Percentiles rank a stretch among this genome's conserved stretches.
Conservation (phyloP, 1,140 invertebrate genomes). For the Gonioctena quinquepunctata region DNA sequence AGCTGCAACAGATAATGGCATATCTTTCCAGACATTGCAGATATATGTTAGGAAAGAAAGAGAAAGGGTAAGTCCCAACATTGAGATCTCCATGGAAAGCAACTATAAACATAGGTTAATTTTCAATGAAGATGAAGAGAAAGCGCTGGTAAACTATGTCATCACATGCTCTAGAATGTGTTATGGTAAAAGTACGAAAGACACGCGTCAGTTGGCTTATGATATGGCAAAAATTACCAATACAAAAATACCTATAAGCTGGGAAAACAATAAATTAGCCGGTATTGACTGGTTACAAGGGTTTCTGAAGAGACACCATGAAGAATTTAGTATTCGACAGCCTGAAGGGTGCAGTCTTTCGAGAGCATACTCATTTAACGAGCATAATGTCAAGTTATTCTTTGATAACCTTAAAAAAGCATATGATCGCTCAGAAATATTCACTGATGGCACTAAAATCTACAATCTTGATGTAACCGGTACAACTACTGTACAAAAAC, state of each 20-base stretch:
- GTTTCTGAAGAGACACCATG: slow-evolving; percentile 9
- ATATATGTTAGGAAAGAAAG: no score
- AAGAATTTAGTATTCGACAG: slow-evolving; percentile 48
- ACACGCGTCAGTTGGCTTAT: background rate
- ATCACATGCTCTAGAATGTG: no score
- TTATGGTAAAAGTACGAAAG: background rate
- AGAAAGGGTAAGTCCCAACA: no score
- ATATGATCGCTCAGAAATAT: no score
- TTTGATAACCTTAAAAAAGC: no score
- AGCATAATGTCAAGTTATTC: slow-evolving; percentile 54
- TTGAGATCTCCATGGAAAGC: no score
- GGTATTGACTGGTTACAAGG: background rate
- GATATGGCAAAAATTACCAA: background rate
- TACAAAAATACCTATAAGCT: background rate
- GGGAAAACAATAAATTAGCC: slow-evolving; percentile 9
- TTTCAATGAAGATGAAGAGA: no score
- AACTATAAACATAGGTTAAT: no score
- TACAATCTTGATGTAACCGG: slow-evolving; percentile 56
- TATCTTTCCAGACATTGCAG: no score
- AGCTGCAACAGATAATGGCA: no score
- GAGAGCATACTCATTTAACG: slow-evolving; percentile 22
- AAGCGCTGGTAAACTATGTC: no score
- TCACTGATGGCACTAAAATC: background rate
- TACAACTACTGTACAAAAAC: slow-evolving; percentile 56
- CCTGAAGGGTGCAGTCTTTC: slow-evolving; percentile 53